Evolutionary conservation across 92 coral and sea anemone genomes (phyloP), one percentile per base, ranked within the genome.

Genomic region (Palythoa heliodiscus): DNA sequence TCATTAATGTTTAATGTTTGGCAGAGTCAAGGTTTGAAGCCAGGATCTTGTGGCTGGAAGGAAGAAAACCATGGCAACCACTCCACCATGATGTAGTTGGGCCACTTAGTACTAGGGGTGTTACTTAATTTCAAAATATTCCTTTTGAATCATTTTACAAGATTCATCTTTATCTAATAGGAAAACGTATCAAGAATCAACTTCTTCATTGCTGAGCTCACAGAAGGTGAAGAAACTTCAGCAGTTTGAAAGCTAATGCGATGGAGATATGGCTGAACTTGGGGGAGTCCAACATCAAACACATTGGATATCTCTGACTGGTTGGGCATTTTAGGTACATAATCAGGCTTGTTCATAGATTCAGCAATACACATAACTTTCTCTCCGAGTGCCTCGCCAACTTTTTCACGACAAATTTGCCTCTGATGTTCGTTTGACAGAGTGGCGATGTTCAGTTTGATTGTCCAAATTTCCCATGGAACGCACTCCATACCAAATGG

Each of bases 381-480:
- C 86, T 95, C 98, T 29, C 94, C 94, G 2, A 95, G 91, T 60
- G 93, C 91, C 82, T 95, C 98, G 6, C 98, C 98, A 29, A 94
- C 98, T 81, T 94, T 94, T 77, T 95, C 98, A 6, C 98, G 98
- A 86, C 94, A 95, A 60, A 89, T 94, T 29, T 95, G 98, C 37
- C 98, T 86, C 79, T 95, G 98, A 75, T 94, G 95, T 82, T 95
- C 98, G 47, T 95, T 94, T 43, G 93, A 76, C 35, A 93, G 76
- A 20, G 92, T 88, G 64, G 89, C 91, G 61, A 94, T 90, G 76
- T 92, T 94, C 50, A 95, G 81, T 83, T 94, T 92, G 35, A 95
- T 80, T 19, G 97, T 93, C 98, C 98, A 95, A 43, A 95, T 95
- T 88, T 95, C 98, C 98, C 98, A 95, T 2, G 98, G 97, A 11